These are phyloP conservation scores for Hyles lineata DNA, from an alignment of 2,888 invertebrate species.

Conservation along the genomic window DNA sequence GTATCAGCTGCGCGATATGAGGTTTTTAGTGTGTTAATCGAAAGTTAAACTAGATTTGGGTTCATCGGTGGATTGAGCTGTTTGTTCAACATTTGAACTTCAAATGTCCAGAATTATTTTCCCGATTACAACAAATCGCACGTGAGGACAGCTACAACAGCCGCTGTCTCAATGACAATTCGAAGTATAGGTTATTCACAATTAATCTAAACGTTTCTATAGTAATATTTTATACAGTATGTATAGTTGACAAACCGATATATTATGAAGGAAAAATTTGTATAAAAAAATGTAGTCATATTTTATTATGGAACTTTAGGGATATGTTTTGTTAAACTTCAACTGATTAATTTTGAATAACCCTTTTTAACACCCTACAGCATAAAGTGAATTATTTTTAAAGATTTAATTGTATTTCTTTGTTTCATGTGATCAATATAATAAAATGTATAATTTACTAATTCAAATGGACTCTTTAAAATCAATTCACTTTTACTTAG, in stretches of 20 bases:
- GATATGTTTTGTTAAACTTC: not conserved
- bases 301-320: too few relatives aligned
- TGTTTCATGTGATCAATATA: not conserved
- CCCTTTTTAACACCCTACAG: constrained; percentile 26
- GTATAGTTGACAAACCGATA: not conserved
- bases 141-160: not conserved
- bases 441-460: not conserved
- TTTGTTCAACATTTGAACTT: too few relatives aligned
- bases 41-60: not conserved
- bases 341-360: constrained; percentile 22
- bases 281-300: too few relatives aligned
- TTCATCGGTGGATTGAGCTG: constrained; percentile 1
- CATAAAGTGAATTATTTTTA: constrained; percentile 19
- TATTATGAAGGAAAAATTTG: not conserved
- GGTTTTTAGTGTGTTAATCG: not conserved
- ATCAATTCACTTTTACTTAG: constrained; percentile 24
- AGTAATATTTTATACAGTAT: not conserved
- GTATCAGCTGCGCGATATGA: not conserved
- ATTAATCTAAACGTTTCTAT: constrained; percentile 4
- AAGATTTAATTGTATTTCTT: not conserved
- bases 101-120: constrained; percentile 36
- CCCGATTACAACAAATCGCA: constrained; percentile 8
- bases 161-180: not conserved
- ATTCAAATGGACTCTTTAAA: constrained; percentile 4
- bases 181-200: constrained; percentile 18